phyloP scores from a whole-genome alignment of 1,140 invertebrate genomes.

The Hypothenemus hampei region DNA sequence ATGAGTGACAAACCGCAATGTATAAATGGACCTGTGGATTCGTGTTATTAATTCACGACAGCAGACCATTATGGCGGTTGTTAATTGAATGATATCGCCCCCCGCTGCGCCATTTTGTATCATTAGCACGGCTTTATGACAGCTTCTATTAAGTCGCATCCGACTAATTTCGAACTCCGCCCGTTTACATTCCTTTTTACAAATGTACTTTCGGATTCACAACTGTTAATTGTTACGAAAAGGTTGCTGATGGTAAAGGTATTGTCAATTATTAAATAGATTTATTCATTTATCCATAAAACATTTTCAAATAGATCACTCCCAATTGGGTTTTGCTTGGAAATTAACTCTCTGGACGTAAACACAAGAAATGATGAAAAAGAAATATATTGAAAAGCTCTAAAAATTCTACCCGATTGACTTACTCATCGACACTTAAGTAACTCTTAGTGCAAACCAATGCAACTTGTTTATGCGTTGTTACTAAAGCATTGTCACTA shows the following conservation, averaged over 20 bases:
- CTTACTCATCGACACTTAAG: too few species aligned
- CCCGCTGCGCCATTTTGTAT: conserved; percentile 28
- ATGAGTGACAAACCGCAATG: too few species aligned
- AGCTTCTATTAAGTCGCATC: conserved; percentile 30
- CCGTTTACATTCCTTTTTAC: conserved; percentile 20
- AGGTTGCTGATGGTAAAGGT: neutral
- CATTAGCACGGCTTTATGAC: conserved; percentile 31
- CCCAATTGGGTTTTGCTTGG: too few species aligned
- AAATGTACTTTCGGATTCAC: conserved; percentile 8
- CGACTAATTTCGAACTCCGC: conserved; percentile 18
- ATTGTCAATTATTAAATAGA: neutral
- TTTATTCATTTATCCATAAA: neutral
- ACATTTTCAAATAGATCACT: neutral
- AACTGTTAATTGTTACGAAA: conserved; percentile 10
- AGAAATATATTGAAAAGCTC: too few species aligned
- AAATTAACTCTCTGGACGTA: too few species aligned
- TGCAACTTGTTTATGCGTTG: too few species aligned
- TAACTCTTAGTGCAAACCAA: too few species aligned
- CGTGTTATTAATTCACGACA: conserved; percentile 29
- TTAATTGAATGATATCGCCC: conserved; percentile 30
- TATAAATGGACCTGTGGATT: conserved; percentile 29
- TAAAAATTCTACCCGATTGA: too few species aligned
- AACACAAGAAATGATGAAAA: too few species aligned
- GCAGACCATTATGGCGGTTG: conserved; percentile 27
- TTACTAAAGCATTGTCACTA: too few species aligned